Conservation (phyloP, 2,888 invertebrate genomes). For the Cheilosia vernalis region DNA sequence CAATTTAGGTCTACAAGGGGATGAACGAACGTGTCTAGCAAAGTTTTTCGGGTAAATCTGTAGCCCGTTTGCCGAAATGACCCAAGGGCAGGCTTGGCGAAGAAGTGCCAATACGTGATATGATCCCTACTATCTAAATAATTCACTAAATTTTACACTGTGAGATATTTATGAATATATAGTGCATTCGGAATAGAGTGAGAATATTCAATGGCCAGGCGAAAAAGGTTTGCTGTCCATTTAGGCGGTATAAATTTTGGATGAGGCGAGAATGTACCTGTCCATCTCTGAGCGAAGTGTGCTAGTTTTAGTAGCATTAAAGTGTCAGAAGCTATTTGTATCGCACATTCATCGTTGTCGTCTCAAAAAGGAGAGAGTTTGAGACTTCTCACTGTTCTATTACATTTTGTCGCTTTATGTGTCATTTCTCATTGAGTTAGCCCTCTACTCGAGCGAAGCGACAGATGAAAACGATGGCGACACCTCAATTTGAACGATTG, state of each 20-base stretch:
- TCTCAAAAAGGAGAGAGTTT: not conserved
- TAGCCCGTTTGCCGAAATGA: constrained; percentile 31
- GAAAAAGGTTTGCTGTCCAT: constrained; percentile 7
- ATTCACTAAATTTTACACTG: constrained; percentile 62
- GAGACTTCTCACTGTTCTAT: constrained; percentile 22
- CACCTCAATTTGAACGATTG: constrained; percentile 34
- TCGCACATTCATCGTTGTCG: not conserved
- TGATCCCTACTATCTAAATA: constrained; percentile 54
- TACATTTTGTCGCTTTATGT: constrained; percentile 36
- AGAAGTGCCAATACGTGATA: constrained; percentile 65
- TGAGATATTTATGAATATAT: constrained; percentile 60
- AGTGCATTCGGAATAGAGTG: constrained; percentile 51
- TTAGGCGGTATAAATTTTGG: constrained; percentile 22
- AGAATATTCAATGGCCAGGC: constrained; percentile 43
- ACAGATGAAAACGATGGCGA: not conserved
- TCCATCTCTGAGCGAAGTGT: not conserved
- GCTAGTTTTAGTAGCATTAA: constrained; percentile 15
- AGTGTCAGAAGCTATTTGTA: constrained; percentile 44
- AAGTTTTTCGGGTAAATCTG: constrained; percentile 21
- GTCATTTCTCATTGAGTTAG: constrained; percentile 20
- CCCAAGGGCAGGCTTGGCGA: constrained; percentile 43
- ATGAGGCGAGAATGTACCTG: not conserved
- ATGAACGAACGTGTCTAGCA: constrained; percentile 41
- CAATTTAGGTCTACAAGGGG: not conserved
- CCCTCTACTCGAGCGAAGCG: not conserved